Evolutionary conservation across 2,113 vertebrate species (phyloP), one percentile per base, ranked within the genome.

Genomic region (Cochlearius cochlearius): DNA sequence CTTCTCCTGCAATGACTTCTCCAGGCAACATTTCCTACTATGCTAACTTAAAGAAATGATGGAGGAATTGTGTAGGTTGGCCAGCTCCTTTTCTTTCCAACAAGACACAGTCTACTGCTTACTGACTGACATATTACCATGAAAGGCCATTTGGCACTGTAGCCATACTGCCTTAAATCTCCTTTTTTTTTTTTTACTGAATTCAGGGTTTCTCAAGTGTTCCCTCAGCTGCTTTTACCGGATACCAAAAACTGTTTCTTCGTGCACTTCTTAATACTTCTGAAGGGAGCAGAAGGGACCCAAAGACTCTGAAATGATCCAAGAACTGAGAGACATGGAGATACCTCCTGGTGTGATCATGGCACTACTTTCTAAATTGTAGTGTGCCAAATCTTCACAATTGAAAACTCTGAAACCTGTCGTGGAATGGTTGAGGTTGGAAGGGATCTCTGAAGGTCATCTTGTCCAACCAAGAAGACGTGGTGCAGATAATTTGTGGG

Each of bases 381-480:
- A 45, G 10, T 0, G 6, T 38, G 9, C 0, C 5, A 59, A 66
- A 45, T 29, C n/a, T 75, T 92, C 3, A 0, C 29, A 71, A 68
- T 0, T 47, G 21, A 72, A 84, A 77, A 52, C 5, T 8, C 0
- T 29, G 32, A 71, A 90, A 63, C 8, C 26, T 19, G 4, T 43
- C 29, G 38, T 15, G 36, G 29, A 72, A 50, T 2, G 10, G 15
- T 7, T 55, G 20, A 88, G 6, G 8, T 47, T 29, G 25, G 20
- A 85, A 74, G 25, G 8, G 9, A 36, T 45, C 27, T 71, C 56
- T 55, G 16, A 34, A 88, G 25, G 25, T 32, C 16, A 10, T 8
- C 32, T 53, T 62, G 12, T 69, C 30, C 21, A 60, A 11, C 34
- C 6, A 58, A 52, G 12, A 12, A 71, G 10, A 72, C 8, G 23